Evolutionary conservation across 2,888 invertebrate species (phyloP).

Genomic region (Stenchaetothrips biformis): DNA sequence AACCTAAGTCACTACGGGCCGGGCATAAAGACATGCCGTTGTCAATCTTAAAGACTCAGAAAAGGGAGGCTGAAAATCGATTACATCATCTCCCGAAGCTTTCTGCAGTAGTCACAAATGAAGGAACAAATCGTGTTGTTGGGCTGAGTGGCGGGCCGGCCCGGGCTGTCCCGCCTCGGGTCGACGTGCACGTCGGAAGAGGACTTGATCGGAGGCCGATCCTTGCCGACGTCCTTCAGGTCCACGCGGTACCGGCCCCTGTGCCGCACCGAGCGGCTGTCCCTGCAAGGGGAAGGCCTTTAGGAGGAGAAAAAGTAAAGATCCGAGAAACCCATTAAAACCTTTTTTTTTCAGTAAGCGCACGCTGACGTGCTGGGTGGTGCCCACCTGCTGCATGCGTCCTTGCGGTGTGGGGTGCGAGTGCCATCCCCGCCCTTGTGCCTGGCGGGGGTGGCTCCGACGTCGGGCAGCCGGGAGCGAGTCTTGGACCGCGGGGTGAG

Average conservation of each 20-base stretch:
- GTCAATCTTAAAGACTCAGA: neutral
- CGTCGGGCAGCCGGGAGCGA: no score
- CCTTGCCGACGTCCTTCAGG: neutral
- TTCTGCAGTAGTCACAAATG: constrained; percentile 5
- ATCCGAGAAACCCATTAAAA: no score
- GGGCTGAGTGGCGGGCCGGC: neutral
- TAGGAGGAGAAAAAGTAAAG: no score
- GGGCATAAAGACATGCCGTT: no score
- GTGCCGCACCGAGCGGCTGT: neutral
- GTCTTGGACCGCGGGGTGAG: no score
- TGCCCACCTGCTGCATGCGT: neutral
- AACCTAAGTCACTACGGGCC: no score
- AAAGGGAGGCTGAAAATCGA: neutral
- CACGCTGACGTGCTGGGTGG: neutral
- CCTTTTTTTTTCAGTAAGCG: no score
- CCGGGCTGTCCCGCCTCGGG: neutral
- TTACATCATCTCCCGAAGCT: neutral
- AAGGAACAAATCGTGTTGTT: constrained; percentile 19
- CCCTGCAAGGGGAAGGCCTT: neutral
- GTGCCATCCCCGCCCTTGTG: no score
- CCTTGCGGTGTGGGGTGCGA: neutral
- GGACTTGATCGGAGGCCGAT: neutral
- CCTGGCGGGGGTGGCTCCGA: no score
- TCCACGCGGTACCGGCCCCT: neutral
- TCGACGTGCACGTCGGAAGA: no score